phyloP scores from a whole-genome alignment of 2,797 vertebrate species.

The Oreochromis grahami region DNA sequence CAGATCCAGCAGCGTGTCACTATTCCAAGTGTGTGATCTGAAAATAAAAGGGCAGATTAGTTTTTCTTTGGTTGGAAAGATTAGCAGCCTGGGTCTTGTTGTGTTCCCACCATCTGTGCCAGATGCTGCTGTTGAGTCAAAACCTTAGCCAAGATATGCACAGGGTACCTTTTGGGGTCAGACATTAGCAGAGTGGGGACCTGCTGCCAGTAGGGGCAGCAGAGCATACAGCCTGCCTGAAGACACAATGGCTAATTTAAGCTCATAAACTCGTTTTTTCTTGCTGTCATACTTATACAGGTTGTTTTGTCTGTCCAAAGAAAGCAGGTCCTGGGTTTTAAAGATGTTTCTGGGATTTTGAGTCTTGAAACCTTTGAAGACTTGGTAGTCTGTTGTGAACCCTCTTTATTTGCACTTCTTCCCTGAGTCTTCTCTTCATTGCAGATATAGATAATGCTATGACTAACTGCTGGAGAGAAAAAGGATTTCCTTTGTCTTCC shows the following conservation, averaged over 20 bases:
- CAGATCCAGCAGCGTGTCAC: background rate
- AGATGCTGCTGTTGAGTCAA: background rate
- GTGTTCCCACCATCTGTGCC: background rate
- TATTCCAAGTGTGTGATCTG: background rate
- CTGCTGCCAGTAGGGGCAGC: background rate
- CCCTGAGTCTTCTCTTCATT: background rate
- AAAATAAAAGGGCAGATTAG: conserved; percentile 36
- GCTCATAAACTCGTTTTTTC: background rate
- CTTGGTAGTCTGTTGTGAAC: background rate
- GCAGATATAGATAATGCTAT: background rate
- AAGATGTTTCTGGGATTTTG: background rate
- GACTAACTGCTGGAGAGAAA: background rate
- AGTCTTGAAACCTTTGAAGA: background rate
- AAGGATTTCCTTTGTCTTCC: background rate
- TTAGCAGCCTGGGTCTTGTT: background rate
- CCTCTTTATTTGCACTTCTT: background rate
- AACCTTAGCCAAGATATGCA: background rate
- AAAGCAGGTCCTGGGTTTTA: background rate
- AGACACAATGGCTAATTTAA: background rate
- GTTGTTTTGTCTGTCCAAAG: background rate
- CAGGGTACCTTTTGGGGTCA: background rate
- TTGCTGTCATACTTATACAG: background rate
- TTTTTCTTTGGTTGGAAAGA: conserved; percentile 21
- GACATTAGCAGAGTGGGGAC: background rate
- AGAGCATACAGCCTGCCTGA: background rate